phyloP scores from a whole-genome alignment of 1,140 invertebrate species.

The Dryas iulia region DNA sequence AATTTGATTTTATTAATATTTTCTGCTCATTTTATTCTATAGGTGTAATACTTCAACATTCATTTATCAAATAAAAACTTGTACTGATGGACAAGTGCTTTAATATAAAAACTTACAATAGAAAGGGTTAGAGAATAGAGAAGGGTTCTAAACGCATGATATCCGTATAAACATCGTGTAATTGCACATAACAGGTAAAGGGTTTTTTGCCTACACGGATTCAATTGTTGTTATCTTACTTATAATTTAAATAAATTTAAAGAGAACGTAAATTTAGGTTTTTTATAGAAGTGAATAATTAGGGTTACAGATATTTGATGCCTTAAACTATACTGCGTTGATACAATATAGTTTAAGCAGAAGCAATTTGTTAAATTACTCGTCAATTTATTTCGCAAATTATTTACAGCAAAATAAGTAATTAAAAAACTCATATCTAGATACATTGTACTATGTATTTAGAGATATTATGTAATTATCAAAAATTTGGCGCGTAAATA shows the following conservation, averaged over 20 bases:
- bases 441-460: no score
- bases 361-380: not conserved
- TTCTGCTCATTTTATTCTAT: not conserved
- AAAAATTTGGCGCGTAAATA: no score
- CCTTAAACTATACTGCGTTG: not conserved
- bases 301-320: not conserved
- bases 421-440: no score
- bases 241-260: not conserved
- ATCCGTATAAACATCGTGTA: conserved; percentile 76
- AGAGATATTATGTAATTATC: no score
- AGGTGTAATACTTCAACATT: conserved; percentile 19
- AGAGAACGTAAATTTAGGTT: not conserved
- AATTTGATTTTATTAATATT: no score
- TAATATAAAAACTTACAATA: conserved; percentile 64
- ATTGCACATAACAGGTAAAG: conserved; percentile 65
- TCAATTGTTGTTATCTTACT: not conserved
- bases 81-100: conserved; percentile 56
- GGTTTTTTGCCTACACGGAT: conserved; percentile 30
- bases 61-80: conserved; percentile 49
- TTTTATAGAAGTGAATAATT: not conserved
- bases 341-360: not conserved
- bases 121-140: conserved; percentile 49
- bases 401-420: no score
- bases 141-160: conserved; percentile 67
- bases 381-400: not conserved